Evolutionary conservation across 1,140 invertebrate genomes (phyloP).

Genomic region (Lineus longissimus): DNA sequence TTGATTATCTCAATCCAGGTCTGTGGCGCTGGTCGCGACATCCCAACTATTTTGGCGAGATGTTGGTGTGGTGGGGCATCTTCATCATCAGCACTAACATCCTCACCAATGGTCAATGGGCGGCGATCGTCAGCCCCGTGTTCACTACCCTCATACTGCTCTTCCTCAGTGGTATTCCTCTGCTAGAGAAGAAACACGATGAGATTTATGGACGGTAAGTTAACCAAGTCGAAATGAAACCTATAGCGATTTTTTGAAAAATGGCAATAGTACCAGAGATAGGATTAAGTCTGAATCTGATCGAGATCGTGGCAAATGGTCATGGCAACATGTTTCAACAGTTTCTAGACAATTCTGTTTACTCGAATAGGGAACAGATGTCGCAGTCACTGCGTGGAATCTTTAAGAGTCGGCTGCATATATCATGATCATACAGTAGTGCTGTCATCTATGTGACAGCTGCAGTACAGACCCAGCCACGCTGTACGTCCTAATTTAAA

Average conservation of each 20-base stretch:
- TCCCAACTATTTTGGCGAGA: conserved; percentile 94
- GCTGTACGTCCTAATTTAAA: no score
- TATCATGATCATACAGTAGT: no score
- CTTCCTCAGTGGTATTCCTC: conserved; percentile 62
- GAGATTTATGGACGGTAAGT: conserved; percentile 81
- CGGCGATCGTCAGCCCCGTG: conserved; percentile 79
- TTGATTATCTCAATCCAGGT: no score
- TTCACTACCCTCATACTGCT: conserved; percentile 84
- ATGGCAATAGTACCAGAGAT: neutral
- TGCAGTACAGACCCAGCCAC: no score
- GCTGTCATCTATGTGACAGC: no score
- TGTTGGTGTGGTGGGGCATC: conserved; percentile 89
- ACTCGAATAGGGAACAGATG: no score
- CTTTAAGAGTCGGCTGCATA: no score
- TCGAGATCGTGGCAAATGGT: no score
- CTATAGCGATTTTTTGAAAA: neutral
- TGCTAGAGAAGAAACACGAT: conserved; percentile 76
- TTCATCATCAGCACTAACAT: conserved; percentile 85
- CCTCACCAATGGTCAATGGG: conserved; percentile 71
- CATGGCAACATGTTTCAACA: no score
- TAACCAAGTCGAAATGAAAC: neutral
- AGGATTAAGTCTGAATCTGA: neutral
- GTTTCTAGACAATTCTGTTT: no score
- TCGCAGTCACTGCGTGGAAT: no score
- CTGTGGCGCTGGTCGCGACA: conserved; percentile 86